Base-by-base conservation (phyloP, 2,888 invertebrate genomes). In the Leucania comma region DNA sequence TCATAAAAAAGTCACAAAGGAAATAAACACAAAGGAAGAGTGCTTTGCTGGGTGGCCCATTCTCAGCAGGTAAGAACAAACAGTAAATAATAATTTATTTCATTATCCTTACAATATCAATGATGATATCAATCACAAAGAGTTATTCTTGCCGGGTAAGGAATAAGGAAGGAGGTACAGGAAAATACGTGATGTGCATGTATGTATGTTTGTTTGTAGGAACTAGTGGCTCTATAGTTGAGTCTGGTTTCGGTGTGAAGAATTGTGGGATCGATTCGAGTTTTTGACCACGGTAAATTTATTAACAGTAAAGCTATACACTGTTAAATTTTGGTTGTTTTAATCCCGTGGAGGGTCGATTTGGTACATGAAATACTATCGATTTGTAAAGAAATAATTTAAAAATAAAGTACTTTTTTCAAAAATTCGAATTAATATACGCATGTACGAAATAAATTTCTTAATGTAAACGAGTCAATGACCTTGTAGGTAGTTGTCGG, bases 111-210 rank as follows among this genome's bases (percentile, higher is more conserved):
- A 62, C 69, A 46, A 75, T 67, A 75, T 53, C 51, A 75, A 76
- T 76, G 58, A 35, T 76, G 38, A 81, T 81, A 59, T 58, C 81
- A 76, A 81, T 75, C 68, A 76, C 81, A 77, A 77, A 78, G 78
- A 81, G 42, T 72, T 63, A 82, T 66, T 59, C 73, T 53, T 64
- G 14, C 57, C 67, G 9, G 14, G 53, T 35, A 82, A 66, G 78
- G 73, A 72, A 78, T 35, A 51, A 64, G 78, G 80, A 75, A 76
- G 84, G 65, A 12, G 63, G 68, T 73, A 50, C 24, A 24, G 78
- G 82, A 81, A 78, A 67, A 35, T 78, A 82, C 78, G 78, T 78
- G 78, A 59, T n/a, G 0, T 10, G 8, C 56, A 79, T 79, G 17
- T 57, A 20, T 38, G 12, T 4, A 38, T 38, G 14, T 38, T 12